Evolutionary conservation across 2,888 invertebrate genomes (phyloP).

Genomic region (Catocala sponsa): DNA sequence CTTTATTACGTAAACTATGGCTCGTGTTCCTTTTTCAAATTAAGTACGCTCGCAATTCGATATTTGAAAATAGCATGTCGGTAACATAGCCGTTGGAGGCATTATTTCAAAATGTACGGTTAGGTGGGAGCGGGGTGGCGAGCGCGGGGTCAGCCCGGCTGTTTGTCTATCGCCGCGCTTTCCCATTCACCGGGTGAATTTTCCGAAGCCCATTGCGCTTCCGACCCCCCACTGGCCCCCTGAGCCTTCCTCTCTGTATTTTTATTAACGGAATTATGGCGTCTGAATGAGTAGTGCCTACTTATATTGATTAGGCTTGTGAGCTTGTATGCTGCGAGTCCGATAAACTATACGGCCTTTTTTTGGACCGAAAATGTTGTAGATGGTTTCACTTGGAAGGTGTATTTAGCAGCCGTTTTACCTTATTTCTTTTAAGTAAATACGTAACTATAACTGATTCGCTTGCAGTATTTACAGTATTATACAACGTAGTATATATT

Average conservation of each 20-base stretch:
- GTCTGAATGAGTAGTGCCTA: slow-evolving; percentile 81
- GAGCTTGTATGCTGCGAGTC: slow-evolving; percentile 33
- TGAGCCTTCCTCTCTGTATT: slow-evolving; percentile 79
- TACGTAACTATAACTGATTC: too few species aligned
- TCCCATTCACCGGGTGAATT: slow-evolving; percentile 87
- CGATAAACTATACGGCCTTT: slow-evolving; percentile 13
- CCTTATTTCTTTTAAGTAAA: too few species aligned
- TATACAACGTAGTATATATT: too few species aligned
- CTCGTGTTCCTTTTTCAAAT: slow-evolving; percentile 30
- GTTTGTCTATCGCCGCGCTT: slow-evolving; percentile 87
- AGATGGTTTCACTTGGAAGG: too few species aligned
- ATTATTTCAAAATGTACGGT: slow-evolving; percentile 85
- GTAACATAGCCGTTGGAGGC: slow-evolving; percentile 70
- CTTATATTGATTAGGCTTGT: slow-evolving; percentile 82
- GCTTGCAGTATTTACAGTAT: too few species aligned
- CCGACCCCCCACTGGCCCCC: slow-evolving; percentile 68
- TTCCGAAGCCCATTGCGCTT: slow-evolving; percentile 85
- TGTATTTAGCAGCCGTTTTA: too few species aligned
- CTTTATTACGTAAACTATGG: slow-evolving; percentile 40
- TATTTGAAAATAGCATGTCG: slow-evolving; percentile 59
- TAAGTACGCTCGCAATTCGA: slow-evolving; percentile 41
- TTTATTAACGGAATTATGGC: slow-evolving; percentile 86
- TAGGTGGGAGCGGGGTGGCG: slow-evolving; percentile 61
- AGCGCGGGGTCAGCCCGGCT: slow-evolving; percentile 77
- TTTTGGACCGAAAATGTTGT: neutral